These are phyloP conservation scores for Pan paniscus DNA, from an alignment of 2,113 vertebrate species.

Conservation along the genomic window DNA sequence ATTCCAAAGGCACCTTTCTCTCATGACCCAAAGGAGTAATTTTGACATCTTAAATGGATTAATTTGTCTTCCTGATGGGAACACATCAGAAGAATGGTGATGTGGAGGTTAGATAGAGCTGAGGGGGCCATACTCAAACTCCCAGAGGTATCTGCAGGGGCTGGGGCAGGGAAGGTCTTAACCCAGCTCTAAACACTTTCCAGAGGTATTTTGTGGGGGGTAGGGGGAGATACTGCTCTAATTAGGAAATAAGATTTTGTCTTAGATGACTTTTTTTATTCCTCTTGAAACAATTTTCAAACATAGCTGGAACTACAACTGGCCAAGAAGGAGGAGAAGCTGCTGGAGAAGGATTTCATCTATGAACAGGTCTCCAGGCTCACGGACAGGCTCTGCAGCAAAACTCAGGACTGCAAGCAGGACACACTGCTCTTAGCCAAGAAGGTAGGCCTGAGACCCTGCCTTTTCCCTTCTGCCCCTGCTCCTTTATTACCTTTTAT, in stretches of 20 bases:
- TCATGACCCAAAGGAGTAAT: not conserved
- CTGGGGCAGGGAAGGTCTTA: not conserved
- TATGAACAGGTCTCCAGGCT: constrained; percentile 88
- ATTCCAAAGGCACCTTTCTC: not conserved
- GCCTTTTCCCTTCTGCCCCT: not conserved
- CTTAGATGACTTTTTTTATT: not conserved
- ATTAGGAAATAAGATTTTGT: not conserved
- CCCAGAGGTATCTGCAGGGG: not conserved
- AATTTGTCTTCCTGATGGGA: not conserved
- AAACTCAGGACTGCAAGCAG: constrained; percentile 82
- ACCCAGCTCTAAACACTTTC: not conserved
- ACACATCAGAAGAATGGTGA: not conserved
- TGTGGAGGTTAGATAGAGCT: not conserved
- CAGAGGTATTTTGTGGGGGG: not conserved
- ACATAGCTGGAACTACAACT: constrained; percentile 90
- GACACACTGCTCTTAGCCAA: constrained; percentile 87
- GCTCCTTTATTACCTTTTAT: not conserved
- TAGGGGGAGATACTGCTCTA: not conserved
- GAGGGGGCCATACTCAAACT: not conserved
- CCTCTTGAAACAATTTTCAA: not conserved
- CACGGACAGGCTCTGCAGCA: constrained; percentile 79
- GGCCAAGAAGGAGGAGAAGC: constrained; percentile 87
- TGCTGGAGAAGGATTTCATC: constrained; percentile 91
- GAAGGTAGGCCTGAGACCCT: constrained; percentile 83
- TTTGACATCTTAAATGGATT: not conserved